Evolutionary conservation across 2,797 vertebrate genomes (phyloP).

Genomic region (Brachyalestes nurse): DNA sequence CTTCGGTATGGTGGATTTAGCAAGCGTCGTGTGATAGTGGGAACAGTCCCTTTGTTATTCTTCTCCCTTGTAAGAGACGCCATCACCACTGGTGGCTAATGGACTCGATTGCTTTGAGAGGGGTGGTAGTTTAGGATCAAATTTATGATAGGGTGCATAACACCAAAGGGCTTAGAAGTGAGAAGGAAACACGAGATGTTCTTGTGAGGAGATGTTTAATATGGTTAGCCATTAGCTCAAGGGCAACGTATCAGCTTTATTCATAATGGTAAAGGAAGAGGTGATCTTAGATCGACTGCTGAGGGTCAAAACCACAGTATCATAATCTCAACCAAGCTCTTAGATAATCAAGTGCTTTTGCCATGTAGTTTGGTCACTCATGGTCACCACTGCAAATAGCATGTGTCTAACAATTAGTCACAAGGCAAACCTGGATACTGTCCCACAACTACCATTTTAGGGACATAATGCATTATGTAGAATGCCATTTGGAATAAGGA

Average conservation of each 20-base stretch:
- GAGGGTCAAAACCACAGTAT: neutral
- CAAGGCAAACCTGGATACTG: neutral
- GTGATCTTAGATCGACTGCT: no score
- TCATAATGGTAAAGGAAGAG: neutral
- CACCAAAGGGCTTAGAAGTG: constrained; percentile 20
- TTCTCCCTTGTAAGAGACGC: constrained; percentile 54
- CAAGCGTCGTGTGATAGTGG: constrained; percentile 79
- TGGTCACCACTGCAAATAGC: neutral
- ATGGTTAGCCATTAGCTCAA: neutral
- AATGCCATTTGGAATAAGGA: neutral
- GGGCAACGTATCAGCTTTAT: neutral
- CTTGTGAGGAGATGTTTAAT: neutral
- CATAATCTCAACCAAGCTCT: no score
- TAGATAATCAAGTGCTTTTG: no score
- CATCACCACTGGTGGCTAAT: constrained; percentile 62
- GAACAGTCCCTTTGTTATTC: constrained; percentile 67
- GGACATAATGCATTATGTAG: neutral
- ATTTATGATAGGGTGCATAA: constrained; percentile 53
- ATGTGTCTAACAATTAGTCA: neutral
- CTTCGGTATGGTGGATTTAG: constrained; percentile 82
- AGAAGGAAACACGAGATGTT: constrained; percentile 35
- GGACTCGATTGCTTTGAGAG: constrained; percentile 54
- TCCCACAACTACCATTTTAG: neutral
- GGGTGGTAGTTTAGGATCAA: constrained; percentile 50
- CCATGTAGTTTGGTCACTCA: no score